A percentile compares a stretch with the other conserved stretches of the same genome.
These are phyloP conservation scores for Netelia inedita DNA, from an alignment of 2,888 invertebrate genomes.

Conservation along the genomic window DNA sequence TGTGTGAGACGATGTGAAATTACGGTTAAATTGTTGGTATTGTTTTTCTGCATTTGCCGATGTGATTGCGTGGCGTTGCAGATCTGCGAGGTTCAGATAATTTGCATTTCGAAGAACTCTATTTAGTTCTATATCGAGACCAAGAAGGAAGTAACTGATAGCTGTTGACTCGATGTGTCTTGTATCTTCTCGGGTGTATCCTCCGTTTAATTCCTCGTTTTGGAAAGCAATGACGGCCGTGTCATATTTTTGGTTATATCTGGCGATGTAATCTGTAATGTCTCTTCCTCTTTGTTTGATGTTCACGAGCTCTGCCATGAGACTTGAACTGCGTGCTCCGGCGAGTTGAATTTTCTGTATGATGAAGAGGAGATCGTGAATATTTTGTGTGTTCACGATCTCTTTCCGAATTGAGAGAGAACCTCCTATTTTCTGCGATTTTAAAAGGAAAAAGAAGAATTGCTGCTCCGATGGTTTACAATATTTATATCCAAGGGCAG, in stretches of 20 bases:
- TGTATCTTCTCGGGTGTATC: constrained; percentile 23
- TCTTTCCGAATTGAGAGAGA: too few relatives aligned
- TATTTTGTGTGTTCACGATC: constrained; percentile 6
- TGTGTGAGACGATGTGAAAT: not conserved
- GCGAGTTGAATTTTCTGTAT: constrained; percentile 37
- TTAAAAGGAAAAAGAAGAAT: too few relatives aligned
- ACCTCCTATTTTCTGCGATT: too few relatives aligned
- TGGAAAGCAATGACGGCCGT: constrained; percentile 28
- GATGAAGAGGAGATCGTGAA: constrained; percentile 15
- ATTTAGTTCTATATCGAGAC: constrained; percentile 28
- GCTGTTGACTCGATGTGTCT: constrained; percentile 32
- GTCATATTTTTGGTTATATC: constrained; percentile 34
- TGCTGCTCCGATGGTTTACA: too few relatives aligned
- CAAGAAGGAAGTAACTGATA: constrained; percentile 36
- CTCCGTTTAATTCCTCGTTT: constrained; percentile 35
- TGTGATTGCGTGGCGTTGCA: constrained; percentile 22
- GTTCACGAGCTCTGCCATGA: constrained; percentile 16
- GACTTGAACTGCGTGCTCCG: constrained; percentile 40
- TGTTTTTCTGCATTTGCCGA: constrained; percentile 45
- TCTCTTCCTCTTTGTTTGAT: constrained; percentile 39
- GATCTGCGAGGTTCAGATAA: constrained; percentile 19
- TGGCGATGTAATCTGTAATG: constrained; percentile 19
- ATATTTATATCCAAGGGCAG: too few relatives aligned
- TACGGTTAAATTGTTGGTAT: constrained; percentile 13
- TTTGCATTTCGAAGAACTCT: constrained; percentile 30